Evolutionary conservation across 1,140 invertebrate species (phyloP).

Genomic region (Scaptomyza hsui): DNA sequence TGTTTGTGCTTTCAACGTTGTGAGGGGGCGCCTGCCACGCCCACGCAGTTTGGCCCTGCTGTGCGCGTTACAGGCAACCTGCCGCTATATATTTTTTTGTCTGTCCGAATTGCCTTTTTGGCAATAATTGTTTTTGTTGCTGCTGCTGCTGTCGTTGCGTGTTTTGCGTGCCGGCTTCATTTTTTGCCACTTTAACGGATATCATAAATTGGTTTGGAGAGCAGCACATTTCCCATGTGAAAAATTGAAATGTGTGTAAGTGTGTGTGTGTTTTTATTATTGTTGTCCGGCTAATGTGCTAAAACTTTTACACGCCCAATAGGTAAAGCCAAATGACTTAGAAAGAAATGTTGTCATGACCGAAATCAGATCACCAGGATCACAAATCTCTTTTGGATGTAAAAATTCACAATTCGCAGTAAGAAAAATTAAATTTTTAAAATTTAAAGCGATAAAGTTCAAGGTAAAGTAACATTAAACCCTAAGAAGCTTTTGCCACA

Average conservation of each 20-base stretch:
- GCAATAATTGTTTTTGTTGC: conserved; percentile 28
- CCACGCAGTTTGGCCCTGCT: conserved; percentile 14
- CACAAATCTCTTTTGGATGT: too few relatives aligned
- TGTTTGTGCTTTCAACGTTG: conserved; percentile 61
- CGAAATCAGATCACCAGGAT: too few relatives aligned
- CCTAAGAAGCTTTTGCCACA: too few relatives aligned
- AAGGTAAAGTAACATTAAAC: too few relatives aligned
- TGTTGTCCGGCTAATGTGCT: conserved; percentile 34
- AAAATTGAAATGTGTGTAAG: conserved; percentile 78
- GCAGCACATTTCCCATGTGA: conserved; percentile 78
- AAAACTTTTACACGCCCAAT: conserved; percentile 21
- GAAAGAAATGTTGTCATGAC: too few relatives aligned
- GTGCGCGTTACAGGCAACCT: background rate
- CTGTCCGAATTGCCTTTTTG: background rate
- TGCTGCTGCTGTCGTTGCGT: conserved; percentile 29
- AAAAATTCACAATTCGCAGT: too few relatives aligned
- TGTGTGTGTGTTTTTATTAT: conserved; percentile 27
- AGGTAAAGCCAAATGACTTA: too few relatives aligned
- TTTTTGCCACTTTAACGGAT: conserved; percentile 73
- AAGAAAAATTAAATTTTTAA: too few relatives aligned
- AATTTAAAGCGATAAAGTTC: too few relatives aligned
- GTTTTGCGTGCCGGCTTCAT: conserved; percentile 21
- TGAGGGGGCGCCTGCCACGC: conserved; percentile 31
- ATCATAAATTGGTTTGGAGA: conserved; percentile 78
- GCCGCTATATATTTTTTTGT: conserved; percentile 10